Evolutionary conservation across 2,888 invertebrate genomes (phyloP), one percentile per base, ranked within the genome.

Genomic region (Lycocerus yunnanus): DNA sequence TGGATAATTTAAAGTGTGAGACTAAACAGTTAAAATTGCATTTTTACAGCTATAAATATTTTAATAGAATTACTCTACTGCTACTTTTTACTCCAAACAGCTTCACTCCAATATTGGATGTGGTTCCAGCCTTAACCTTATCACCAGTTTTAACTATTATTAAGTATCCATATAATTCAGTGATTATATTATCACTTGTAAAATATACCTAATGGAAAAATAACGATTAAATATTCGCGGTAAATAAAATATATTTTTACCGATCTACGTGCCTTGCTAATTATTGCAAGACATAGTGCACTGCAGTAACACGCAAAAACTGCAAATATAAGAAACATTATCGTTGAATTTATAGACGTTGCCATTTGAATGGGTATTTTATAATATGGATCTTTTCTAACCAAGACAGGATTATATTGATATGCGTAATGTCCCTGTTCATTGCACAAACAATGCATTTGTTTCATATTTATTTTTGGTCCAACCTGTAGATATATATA

Each of bases 1-100:
- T 1, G 82, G 82, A 72, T 79, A 82, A 73, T 82, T 82, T 9
- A 82, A 58, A 8, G 81, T 72, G 58, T 81, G 80, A 0, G 78
- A 58, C 80, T 81, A 59, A 60, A 80, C 73, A 43, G 10, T 18
- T 10, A 20, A 14, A 43, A 18, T 10, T 18, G 16, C 2, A 16
- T 16, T 61, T 60, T 16, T 5, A n/a, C 6, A 14, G 10, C n/a
- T 2, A n/a, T 4, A 63, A 18, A 75, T 13, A 71, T 80, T 63
- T 80, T 79, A 3, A 10, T 24, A 58, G 2, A 58, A 58, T 73
- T 71, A 76, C 76, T 11, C 21, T 70, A 20, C 76, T 73, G 9
- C 16, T 16, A 16, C 0, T 21, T 24, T 68, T 24, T 11, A 10
- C 9, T 3, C 76, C 76, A 61, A 65, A 63, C 0, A 76, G 10